Evolutionary conservation across 2,888 invertebrate species (phyloP), one percentile per base, ranked within the genome.

Genomic region (Napeogenes sylphis): DNA sequence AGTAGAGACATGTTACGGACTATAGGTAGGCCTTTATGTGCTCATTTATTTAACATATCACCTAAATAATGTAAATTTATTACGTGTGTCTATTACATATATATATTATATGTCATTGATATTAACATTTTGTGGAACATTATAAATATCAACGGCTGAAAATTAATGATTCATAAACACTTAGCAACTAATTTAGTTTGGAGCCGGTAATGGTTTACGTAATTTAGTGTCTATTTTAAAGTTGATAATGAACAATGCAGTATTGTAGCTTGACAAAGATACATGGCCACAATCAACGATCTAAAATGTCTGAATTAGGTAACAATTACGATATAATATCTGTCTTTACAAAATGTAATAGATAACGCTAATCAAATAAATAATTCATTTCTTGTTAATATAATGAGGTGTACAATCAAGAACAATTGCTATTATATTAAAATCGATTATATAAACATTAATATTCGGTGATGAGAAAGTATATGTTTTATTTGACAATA

Each of bases 251-350:
- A 81, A 84, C 84, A 85, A 82, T 83, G 84, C 82, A 74, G 78
- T 78, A 85, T 88, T 87, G 86, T 87, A 82, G 84, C 82, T 75
- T 81, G 87, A 87, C 89, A 85, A 78, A 85, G 87, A 87, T 79
- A 86, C 86, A 84, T 83, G 83, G 82, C 82, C 78, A 79, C 78
- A 81, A 81, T 82, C 76, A 78, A 74, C 79, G 78, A 83, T 82
- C 81, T 82, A 84, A 85, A 86, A 83, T 82, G 82, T 80, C 84
- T 79, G 79, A 85, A 81, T 85, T 83, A 80, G 76, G 83, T 80
- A 80, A 85, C 84, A 83, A 65, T 68, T 64, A 64, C 58, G 65
- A 55, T 59, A 55, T 45, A 35, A 55, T 46, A 59, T 59, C 59
- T 55, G 35, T 55, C 21, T 14, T 33, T 55, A 59, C 59, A 59